A percentile compares a stretch with the other conserved stretches of the same genome.
Conservation (phyloP, 2,113 vertebrate species). For the Naja naja region DNA sequence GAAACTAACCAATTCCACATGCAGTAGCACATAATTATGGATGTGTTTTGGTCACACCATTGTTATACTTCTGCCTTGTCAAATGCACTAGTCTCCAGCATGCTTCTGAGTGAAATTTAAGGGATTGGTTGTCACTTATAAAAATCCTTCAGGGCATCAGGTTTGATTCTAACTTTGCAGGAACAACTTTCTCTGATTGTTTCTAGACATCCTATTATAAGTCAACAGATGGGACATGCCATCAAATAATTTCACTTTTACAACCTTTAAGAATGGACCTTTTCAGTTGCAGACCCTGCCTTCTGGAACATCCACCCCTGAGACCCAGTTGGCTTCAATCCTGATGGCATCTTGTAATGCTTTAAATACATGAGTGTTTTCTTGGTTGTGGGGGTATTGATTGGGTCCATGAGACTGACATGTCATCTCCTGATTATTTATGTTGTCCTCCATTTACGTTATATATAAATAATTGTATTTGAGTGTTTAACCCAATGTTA, state of each 20-base stretch:
- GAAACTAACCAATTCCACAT: neutral
- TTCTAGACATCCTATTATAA: neutral
- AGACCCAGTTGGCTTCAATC: neutral
- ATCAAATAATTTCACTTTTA: neutral
- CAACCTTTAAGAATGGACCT: neutral
- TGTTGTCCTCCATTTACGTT: neutral
- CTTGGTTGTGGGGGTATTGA: neutral
- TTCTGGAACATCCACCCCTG: neutral
- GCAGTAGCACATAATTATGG: neutral
- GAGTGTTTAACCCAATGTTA: neutral
- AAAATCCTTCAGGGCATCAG: neutral
- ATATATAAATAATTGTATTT: neutral
- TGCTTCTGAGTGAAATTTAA: neutral
- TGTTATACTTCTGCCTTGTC: neutral
- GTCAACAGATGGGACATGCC: neutral
- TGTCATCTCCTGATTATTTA: neutral
- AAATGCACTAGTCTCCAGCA: neutral
- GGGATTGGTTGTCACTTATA: neutral
- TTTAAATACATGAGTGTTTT: neutral
- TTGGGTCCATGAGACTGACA: neutral
- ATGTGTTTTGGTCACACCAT: neutral
- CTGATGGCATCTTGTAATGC: neutral
- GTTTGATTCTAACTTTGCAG: neutral
- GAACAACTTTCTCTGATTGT: neutral
- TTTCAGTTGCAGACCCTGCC: neutral